Base-by-base conservation (phyloP, 2,888 invertebrate genomes). In the Apotomis turbidana region DNA sequence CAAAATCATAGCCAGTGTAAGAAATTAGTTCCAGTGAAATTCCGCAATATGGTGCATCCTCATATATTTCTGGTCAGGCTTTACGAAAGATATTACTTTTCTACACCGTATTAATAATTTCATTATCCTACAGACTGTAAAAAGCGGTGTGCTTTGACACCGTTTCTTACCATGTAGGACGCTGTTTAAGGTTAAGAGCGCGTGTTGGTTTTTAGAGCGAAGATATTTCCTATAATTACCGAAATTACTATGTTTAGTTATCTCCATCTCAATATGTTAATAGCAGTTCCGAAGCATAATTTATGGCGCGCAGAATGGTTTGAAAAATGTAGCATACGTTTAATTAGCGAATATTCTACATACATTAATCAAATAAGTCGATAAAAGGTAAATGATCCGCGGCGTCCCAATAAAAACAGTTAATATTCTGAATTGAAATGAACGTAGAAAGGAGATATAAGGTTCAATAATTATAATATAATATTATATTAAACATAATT, bases 311-410 rank as follows among this genome's bases (percentile, higher is more conserved):
- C 46, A 27, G 49, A 61, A 62, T 55, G 49, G 49, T 46, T n/a
- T 57, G 3, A 51, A 60, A 51, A 57, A 57, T 61, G 6, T 9
- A 59, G 63, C 51, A 68, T 27, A 13, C 4, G 49, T 57, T 15
- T 52, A 67, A 67, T 61, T 67, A 61, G 60, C n/a, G 55, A 60
- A 60, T 13, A 67, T 13, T 36, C 46, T 54, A 15, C 60, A 66
- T 71, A 57, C 8, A n/a, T 67, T 57, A 27, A 41, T 55, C 51
- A 71, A 67, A 68, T 61, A 71, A 41, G 55, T 61, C 49, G 38
- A 67, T 10, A 64, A 27, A 54, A 55, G 27, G 55, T 41, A 67
- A 64, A 67, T 67, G 57, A 57, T 62, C 52, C 8, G 44, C 15
- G 9, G 8, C 41, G 62, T 15, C 15, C 46, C 27, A 44, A 46